phyloP scores from a whole-genome alignment of 2,888 invertebrate genomes.

The Hyalella azteca region DNA sequence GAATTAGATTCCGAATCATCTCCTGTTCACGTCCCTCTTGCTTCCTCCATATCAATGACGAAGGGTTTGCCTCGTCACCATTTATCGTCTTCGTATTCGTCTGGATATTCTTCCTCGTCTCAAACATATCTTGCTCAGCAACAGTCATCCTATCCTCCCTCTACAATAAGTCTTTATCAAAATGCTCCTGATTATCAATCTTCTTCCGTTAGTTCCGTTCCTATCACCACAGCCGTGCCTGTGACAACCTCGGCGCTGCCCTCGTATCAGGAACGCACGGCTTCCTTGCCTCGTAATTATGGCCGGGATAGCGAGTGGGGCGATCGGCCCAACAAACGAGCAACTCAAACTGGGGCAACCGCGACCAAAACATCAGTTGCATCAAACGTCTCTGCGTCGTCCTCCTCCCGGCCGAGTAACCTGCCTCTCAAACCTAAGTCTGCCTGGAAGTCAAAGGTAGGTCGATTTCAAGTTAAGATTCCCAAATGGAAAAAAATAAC shows the following conservation, averaged over 20 bases:
- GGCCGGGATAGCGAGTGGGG: slow-evolving; percentile 51
- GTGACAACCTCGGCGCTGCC: not conserved
- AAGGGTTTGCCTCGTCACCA: not conserved
- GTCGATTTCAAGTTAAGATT: too few species aligned
- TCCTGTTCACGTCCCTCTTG: slow-evolving; percentile 28
- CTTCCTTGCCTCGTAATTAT: slow-evolving; percentile 56
- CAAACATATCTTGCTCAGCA: slow-evolving; percentile 22
- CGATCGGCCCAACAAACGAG: slow-evolving; percentile 43
- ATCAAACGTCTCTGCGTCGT: not conserved
- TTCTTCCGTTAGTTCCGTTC: slow-evolving; percentile 9
- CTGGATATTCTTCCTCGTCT: slow-evolving; percentile 35
- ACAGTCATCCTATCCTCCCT: slow-evolving; percentile 18
- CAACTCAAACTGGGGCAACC: slow-evolving; percentile 33
- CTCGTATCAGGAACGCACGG: slow-evolving; percentile 40
- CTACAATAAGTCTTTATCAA: slow-evolving; percentile 24
- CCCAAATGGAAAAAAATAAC: too few species aligned
- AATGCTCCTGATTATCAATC: slow-evolving; percentile 13
- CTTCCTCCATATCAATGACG: not conserved
- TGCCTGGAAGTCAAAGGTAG: slow-evolving; percentile 53
- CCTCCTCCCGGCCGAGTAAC: slow-evolving; percentile 50
- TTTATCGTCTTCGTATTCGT: slow-evolving; percentile 25
- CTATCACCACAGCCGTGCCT: not conserved
- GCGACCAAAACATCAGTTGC: slow-evolving; percentile 33
- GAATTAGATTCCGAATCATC: slow-evolving; percentile 61
- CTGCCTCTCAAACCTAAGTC: slow-evolving; percentile 51